Percentiles rank a stretch among this genome's conserved stretches.
Conservation (phyloP, 2,797 vertebrate species). For the Anas georgica region DNA sequence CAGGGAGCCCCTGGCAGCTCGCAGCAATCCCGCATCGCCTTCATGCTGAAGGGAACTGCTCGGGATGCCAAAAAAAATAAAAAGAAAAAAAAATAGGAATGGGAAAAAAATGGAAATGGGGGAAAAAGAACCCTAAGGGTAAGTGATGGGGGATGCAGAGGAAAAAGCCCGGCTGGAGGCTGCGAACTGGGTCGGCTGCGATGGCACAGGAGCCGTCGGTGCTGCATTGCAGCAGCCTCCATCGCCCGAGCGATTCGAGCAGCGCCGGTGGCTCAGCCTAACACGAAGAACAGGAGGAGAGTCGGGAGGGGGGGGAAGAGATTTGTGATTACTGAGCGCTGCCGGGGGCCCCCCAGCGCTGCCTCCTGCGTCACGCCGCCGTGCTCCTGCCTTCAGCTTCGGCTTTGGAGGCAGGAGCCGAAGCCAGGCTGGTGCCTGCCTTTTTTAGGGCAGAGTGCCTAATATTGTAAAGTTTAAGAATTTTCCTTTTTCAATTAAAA, state of each 20-base stretch:
- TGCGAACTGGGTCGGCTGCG: background rate
- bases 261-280: background rate
- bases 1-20: accelerated
- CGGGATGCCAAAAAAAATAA: background rate
- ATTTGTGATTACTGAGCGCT: background rate
- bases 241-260: background rate
- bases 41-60: background rate
- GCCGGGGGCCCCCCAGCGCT: background rate
- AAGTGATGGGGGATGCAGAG: background rate
- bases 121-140: background rate
- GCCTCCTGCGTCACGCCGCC: background rate
- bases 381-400: background rate
- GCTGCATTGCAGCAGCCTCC: slow-evolving; percentile 64
- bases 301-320: background rate
- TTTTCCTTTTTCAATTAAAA: too few relatives aligned
- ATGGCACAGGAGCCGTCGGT: background rate
- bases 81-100: background rate
- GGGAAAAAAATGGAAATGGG: accelerated
- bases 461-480: accelerated
- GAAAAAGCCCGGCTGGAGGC: background rate
- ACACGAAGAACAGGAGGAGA: background rate
- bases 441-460: background rate
- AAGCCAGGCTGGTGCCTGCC: accelerated
- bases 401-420: background rate
- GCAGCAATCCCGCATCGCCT: background rate